Conservation (phyloP, 2,888 invertebrate species). For the Philereme transversata region DNA sequence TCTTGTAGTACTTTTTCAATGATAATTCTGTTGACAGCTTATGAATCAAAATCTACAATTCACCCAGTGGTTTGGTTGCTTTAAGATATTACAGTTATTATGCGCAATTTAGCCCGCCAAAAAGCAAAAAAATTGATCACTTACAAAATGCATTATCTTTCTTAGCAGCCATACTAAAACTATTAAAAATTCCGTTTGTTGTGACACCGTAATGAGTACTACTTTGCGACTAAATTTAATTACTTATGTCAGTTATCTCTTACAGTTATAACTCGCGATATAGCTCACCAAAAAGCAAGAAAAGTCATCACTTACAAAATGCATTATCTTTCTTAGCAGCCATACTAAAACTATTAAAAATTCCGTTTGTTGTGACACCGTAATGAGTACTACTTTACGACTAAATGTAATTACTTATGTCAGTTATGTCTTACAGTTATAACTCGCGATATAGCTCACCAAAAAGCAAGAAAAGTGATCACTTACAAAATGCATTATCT, state of each 20-base stretch:
- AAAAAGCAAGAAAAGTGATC: no score
- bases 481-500: constrained; percentile 77
- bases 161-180: constrained; percentile 33
- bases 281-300: no score
- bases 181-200: not conserved
- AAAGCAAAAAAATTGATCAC: constrained; percentile 38
- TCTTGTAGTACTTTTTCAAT: no score
- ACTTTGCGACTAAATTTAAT: constrained; percentile 32
- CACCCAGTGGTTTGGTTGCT: no score
- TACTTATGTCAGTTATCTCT: constrained; percentile 39
- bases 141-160: constrained; percentile 77
- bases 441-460: no score
- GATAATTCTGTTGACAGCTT: no score
- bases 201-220: constrained; percentile 13
- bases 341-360: constrained; percentile 17
- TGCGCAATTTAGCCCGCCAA: no score
- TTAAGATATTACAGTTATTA: no score
- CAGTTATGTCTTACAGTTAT: no score
- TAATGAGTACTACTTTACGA: constrained; percentile 22
- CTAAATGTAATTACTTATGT: constrained; percentile 39
- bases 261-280: no score
- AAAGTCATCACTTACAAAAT: constrained; percentile 66
- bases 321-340: constrained; percentile 61
- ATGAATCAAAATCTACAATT: no score
- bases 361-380: not conserved